These are phyloP conservation scores for Onychostoma macrolepis DNA, from an alignment of 2,113 vertebrate species.

Conservation along the genomic window DNA sequence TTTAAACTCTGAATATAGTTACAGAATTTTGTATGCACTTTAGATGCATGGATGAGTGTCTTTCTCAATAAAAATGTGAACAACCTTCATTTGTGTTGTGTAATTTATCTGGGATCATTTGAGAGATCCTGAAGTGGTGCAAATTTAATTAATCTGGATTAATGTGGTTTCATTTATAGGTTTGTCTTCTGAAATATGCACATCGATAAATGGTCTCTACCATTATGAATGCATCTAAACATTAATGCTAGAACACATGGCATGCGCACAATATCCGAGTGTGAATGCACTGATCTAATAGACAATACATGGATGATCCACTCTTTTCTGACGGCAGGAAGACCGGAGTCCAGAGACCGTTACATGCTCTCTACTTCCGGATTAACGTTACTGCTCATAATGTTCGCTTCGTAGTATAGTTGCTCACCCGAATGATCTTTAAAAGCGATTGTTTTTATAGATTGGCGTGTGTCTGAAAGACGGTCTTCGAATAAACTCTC, in stretches of 20 bases:
- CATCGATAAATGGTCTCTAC: background rate
- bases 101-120: no score
- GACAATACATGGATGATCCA: background rate
- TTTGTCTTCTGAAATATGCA: background rate
- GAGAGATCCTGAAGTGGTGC: background rate
- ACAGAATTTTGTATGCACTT: no score
- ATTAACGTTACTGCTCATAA: conserved; percentile 12
- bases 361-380: conserved; percentile 63
- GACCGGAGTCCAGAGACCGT: background rate
- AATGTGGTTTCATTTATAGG: background rate
- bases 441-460: background rate
- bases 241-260: background rate
- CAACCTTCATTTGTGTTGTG: background rate
- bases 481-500: background rate
- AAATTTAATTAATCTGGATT: background rate
- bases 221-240: no score
- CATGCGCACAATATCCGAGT: background rate
- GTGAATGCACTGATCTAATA: background rate
- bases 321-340: background rate
- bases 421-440: background rate
- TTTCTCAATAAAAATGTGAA: background rate
- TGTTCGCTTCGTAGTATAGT: background rate
- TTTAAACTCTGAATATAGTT: background rate
- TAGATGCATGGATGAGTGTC: background rate
- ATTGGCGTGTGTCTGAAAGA: background rate